Conservation (phyloP, 2,797 vertebrate species). For the Phataginus tetradactyla region DNA sequence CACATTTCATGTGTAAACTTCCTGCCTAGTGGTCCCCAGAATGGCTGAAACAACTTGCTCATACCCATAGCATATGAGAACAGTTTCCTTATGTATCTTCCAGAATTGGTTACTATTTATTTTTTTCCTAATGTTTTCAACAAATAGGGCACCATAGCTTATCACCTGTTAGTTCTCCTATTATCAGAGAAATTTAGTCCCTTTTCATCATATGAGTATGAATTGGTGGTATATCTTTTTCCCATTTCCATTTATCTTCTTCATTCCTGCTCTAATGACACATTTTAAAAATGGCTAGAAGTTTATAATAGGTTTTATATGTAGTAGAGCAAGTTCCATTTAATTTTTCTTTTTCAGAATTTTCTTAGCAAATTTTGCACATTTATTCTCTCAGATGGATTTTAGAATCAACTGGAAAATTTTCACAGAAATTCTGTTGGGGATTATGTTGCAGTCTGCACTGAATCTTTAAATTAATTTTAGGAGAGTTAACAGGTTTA, state of each 20-base stretch:
- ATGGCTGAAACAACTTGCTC: neutral
- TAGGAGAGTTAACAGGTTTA: conserved; percentile 30
- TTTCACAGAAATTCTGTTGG: conserved; percentile 14
- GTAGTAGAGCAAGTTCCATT: neutral
- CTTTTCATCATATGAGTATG: neutral
- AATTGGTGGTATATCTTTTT: neutral
- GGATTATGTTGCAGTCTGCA: conserved; percentile 22
- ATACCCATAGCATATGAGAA: too few relatives aligned
- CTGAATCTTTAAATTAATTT: conserved; percentile 65
- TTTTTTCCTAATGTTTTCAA: conserved; percentile 6
- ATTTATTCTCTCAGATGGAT: conserved; percentile 10
- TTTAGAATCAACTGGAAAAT: conserved; percentile 28
- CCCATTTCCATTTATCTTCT: neutral
- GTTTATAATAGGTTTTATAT: neutral
- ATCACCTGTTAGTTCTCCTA: neutral
- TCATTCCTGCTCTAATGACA: neutral
- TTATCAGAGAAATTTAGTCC: neutral
- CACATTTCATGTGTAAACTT: neutral
- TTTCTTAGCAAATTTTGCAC: neutral
- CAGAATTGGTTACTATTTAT: neutral
- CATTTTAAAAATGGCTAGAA: neutral
- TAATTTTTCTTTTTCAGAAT: neutral
- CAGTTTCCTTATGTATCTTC: neutral
- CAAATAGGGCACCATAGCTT: neutral
- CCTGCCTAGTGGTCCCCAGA: neutral